Evolutionary conservation across 2,888 invertebrate genomes (phyloP).

Genomic region (Ptychoptera contaminata): DNA sequence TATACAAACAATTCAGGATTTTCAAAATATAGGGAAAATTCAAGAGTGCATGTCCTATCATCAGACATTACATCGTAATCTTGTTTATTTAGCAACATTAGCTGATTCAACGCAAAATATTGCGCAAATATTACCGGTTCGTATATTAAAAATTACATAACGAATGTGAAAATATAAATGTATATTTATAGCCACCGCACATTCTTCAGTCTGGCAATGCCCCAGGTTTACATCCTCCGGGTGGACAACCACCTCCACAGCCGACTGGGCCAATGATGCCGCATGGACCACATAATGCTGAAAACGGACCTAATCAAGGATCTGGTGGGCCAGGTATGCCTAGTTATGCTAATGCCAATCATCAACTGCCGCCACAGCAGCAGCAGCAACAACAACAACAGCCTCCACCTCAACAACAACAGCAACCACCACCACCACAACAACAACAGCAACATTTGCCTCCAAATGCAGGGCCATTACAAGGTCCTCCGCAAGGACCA

Average conservation of each 20-base stretch:
- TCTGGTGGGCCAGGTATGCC: no score
- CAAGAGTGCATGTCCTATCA: conserved; percentile 91
- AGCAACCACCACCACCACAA: conserved; percentile 8
- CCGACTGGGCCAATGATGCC: conserved; percentile 24
- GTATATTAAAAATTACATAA: conserved; percentile 32
- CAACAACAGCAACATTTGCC: neutral
- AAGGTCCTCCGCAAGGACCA: conserved; percentile 24
- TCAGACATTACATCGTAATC: conserved; percentile 84
- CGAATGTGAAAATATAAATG: no score
- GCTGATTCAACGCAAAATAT: conserved; percentile 95
- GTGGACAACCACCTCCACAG: neutral
- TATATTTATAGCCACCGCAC: conserved; percentile 37
- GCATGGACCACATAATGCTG: conserved; percentile 27
- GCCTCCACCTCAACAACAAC: neutral
- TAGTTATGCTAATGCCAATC: no score
- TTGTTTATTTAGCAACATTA: conserved; percentile 88
- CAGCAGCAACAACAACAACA: no score
- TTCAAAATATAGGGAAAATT: conserved; percentile 85
- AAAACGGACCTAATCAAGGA: conserved; percentile 22
- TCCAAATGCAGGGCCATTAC: neutral
- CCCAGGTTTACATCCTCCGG: no score
- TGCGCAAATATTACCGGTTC: conserved; percentile 64
- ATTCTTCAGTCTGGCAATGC: conserved; percentile 24
- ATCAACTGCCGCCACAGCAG: no score
- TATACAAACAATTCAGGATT: conserved; percentile 93